Conservation (phyloP, 2,113 vertebrate species). For the Lagenorhynchus albirostris region DNA sequence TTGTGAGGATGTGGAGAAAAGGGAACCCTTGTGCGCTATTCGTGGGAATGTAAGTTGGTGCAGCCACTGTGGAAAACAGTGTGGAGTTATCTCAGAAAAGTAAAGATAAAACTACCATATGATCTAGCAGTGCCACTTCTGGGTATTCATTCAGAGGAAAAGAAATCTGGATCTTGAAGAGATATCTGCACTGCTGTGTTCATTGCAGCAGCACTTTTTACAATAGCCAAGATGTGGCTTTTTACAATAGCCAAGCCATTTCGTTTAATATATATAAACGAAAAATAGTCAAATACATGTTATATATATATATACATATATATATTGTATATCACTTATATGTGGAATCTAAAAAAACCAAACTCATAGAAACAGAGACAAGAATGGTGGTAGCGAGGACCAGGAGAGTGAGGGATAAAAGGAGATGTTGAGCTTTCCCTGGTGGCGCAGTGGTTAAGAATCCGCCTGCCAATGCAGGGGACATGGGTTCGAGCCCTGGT, state of each 20-base stretch:
- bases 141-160: background rate
- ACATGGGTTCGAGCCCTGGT: too few relatives aligned
- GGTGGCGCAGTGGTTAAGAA: too few relatives aligned
- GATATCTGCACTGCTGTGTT: background rate
- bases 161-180: background rate
- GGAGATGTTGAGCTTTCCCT: too few relatives aligned
- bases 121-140: background rate
- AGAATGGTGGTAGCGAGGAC: too few relatives aligned
- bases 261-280: too few relatives aligned
- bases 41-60: background rate
- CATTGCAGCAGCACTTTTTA: background rate
- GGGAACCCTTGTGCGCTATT: background rate
- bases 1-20: background rate
- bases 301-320: too few relatives aligned
- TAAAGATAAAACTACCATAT: background rate
- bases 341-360: too few relatives aligned
- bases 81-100: background rate
- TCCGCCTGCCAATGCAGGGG: too few relatives aligned
- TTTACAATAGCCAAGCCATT: too few relatives aligned
- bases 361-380: too few relatives aligned
- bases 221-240: background rate
- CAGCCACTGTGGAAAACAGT: background rate
- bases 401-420: too few relatives aligned
- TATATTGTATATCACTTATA: background rate
- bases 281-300: too few relatives aligned